Base-by-base conservation (phyloP, 1,140 invertebrate species). In the Calliopsis andreniformis region DNA sequence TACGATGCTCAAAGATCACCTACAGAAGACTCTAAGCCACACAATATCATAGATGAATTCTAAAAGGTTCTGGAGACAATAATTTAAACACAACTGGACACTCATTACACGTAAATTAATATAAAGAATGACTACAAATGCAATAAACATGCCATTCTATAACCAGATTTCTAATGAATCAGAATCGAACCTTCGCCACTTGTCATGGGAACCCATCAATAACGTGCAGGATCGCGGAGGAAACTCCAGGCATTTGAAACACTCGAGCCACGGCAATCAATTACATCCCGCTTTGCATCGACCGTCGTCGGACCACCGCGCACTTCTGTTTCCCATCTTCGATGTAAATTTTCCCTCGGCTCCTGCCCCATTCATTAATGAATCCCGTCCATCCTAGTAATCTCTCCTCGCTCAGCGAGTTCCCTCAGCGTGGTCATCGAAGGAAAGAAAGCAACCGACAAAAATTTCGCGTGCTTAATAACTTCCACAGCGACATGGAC, bases 401-500 rank as follows among this genome's bases (percentile, higher is more conserved):
- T 75, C 39, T 67, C 71, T 67, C 62, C 56, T 67, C 71, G 62
- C 56, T n/a, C 51, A 20, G 20, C 12, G 42, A 23, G 30, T 39
- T 28, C 32, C 18, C 28, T 20, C 53, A 30, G n/a, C 14, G 7
- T 59, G 23, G 5, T 8, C 62, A 30, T 32, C 1, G n/a, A 30
- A 43, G 7, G 28, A 30, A 18, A 39, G 14, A 53, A 14, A 3
- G 43, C 2, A 30, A 6, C 6, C 5, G 45, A 45, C n/a, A 42
- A 16, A 42, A 63, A 23, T 30, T 12, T 7, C 43, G 30, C 35
- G 32, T 14, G 64, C 43, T 69, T 76, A 76, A 76, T 76, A 68
- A 76, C 55, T 69, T 61, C 14, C 55, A 61, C 30, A 35, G 56
- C 18, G 68, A 69, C 68, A 51, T 23, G 51, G 68, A 72, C 75